A percentile compares a stretch with the other conserved stretches of the same genome.
These are phyloP conservation scores for Rhombomys opimus DNA, from an alignment of 2,113 vertebrate species.

Conservation along the genomic window DNA sequence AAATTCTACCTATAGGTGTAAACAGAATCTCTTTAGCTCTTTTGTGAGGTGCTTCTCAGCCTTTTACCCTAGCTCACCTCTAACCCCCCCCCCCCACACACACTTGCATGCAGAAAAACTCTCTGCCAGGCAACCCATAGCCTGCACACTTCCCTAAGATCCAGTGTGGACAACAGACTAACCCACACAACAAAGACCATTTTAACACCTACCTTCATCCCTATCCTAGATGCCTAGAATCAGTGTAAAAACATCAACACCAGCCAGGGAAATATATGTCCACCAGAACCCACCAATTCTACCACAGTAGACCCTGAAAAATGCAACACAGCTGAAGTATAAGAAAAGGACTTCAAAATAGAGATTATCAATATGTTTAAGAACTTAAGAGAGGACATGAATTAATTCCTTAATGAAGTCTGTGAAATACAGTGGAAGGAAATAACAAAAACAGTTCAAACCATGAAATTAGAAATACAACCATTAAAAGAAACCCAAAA, in stretches of 20 bases:
- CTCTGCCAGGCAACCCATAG: background rate
- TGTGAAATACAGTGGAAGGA: background rate
- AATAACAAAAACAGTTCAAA: background rate
- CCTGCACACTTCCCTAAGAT: background rate
- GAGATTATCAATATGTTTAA: background rate
- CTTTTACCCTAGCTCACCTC: background rate
- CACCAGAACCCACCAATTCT: background rate
- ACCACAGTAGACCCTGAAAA: too few species aligned
- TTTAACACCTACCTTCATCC: background rate
- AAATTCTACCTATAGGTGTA: background rate
- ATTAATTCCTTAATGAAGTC: background rate
- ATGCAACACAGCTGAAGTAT: background rate
- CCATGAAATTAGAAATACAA: background rate
- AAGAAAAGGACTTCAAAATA: background rate
- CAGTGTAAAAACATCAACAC: background rate
- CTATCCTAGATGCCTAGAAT: background rate
- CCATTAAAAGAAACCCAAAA: background rate
- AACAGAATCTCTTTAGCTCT: background rate
- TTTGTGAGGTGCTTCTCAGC: background rate
- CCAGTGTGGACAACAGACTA: background rate
- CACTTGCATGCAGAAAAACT: background rate
- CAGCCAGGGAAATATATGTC: background rate
- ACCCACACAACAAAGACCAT: background rate
- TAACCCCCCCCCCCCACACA: background rate
- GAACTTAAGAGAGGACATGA: background rate